These are phyloP conservation scores for Littorina saxatilis DNA, from an alignment of 1,140 invertebrate species.

Conservation along the genomic window DNA sequence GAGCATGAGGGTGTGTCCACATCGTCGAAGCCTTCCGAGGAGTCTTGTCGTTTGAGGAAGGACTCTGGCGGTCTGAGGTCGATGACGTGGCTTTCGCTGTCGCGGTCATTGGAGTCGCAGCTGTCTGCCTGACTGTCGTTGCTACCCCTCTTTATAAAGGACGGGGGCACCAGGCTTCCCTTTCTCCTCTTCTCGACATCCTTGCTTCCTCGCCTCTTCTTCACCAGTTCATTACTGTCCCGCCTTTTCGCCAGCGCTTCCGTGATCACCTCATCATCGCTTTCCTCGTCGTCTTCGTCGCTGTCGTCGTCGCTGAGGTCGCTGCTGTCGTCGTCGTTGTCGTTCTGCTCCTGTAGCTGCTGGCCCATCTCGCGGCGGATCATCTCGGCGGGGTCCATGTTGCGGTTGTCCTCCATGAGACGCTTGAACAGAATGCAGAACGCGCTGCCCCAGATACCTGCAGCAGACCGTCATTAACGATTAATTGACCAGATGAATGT, in stretches of 20 bases:
- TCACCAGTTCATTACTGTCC: too few species aligned
- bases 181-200: too few species aligned
- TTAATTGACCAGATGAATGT: too few species aligned
- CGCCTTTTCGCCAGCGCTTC: too few species aligned
- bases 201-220: too few species aligned
- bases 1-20: too few species aligned
- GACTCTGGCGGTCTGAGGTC: background rate
- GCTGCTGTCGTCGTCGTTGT: slow-evolving; percentile 57
- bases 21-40: slow-evolving; percentile 2
- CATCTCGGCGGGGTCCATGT: slow-evolving; percentile 74
- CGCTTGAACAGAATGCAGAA: too few species aligned
- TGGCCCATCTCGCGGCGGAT: slow-evolving; percentile 71
- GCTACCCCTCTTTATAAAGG: too few species aligned
- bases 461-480: too few species aligned
- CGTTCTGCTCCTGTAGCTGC: slow-evolving; percentile 56
- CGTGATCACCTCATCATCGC: background rate
- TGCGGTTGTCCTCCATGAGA: slow-evolving; percentile 73
- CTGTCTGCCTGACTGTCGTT: too few species aligned
- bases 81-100: background rate
- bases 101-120: background rate
- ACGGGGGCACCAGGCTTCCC: too few species aligned
- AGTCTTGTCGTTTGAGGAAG: too few species aligned
- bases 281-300: slow-evolving; percentile 44
- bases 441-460: slow-evolving; percentile 78
- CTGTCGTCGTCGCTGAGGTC: slow-evolving; percentile 60